These are phyloP conservation scores for Mactra quadrangularis DNA, from an alignment of 1,140 invertebrate genomes.

Conservation along the genomic window DNA sequence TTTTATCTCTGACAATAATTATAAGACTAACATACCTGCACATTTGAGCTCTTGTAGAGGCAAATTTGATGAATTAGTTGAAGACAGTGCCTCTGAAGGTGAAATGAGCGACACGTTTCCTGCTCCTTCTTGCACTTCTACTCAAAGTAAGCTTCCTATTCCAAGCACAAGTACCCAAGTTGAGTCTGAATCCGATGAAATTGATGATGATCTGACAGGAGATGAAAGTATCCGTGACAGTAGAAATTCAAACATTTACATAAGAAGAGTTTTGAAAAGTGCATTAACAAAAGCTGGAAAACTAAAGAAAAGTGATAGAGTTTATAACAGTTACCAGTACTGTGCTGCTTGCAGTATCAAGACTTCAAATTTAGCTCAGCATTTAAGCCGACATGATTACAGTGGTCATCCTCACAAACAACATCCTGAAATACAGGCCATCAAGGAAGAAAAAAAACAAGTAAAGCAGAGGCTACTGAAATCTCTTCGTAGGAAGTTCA, in stretches of 20 bases:
- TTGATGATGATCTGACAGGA: constrained; percentile 15
- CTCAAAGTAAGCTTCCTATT: no score
- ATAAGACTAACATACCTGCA: no score
- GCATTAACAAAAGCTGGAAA: neutral
- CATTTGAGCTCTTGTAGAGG: no score
- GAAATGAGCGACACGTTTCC: no score
- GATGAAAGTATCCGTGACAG: constrained; percentile 18
- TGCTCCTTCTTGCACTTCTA: no score
- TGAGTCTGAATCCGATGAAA: no score
- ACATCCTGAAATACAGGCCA: constrained; percentile 12
- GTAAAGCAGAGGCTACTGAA: neutral
- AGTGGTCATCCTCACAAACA: neutral
- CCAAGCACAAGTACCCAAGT: no score
- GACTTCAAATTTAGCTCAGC: constrained; percentile 44
- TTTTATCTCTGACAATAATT: no score
- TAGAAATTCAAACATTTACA: constrained; percentile 36
- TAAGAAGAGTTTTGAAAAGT: constrained; percentile 18
- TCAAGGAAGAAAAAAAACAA: constrained; percentile 17
- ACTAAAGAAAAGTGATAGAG: constrained; percentile 21
- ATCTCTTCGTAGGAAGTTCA: constrained; percentile 16
- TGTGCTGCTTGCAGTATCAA: constrained; percentile 40
- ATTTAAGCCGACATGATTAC: constrained; percentile 9
- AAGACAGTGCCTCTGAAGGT: no score
- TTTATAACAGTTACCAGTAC: constrained; percentile 54
- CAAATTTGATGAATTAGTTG: no score